Conservation (phyloP, 2,888 invertebrate species). For the Acanthosepion esculentum region DNA sequence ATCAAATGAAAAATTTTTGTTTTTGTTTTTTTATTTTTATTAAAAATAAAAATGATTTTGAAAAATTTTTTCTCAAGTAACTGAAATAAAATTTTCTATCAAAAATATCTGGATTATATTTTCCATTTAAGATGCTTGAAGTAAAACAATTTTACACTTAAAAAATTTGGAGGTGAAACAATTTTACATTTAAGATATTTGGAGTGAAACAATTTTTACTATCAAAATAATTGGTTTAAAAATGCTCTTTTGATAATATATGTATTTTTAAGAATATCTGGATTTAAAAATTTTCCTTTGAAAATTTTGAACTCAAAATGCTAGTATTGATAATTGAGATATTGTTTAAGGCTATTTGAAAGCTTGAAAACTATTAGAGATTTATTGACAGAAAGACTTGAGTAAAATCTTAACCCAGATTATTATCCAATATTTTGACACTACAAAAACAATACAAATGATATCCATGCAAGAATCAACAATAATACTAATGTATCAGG, state of each 20-base stretch:
- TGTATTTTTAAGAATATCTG: neutral
- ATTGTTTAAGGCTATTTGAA: neutral
- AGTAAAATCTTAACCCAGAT: neutral
- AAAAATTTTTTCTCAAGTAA: neutral
- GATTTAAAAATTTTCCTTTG: neutral
- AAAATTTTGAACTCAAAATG: neutral
- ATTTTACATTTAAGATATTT: too few relatives aligned
- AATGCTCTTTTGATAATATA: too few relatives aligned
- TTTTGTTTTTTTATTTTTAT: neutral
- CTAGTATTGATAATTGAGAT: neutral
- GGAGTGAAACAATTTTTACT: too few relatives aligned
- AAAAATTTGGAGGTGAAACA: too few relatives aligned
- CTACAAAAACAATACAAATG: neutral
- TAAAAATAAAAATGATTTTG: too few relatives aligned
- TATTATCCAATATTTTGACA: neutral
- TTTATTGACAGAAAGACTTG: neutral
- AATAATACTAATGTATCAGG: neutral
- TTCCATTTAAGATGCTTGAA: too few relatives aligned
- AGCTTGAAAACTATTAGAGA: neutral
- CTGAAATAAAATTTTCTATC: neutral
- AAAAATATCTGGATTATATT: neutral
- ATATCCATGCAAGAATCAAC: neutral
- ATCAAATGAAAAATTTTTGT: neutral
- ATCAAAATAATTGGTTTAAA: too few relatives aligned
- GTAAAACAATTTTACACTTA: too few relatives aligned